Evolutionary conservation across 2,113 vertebrate species (phyloP).

Genomic region (Circaetus gallicus): DNA sequence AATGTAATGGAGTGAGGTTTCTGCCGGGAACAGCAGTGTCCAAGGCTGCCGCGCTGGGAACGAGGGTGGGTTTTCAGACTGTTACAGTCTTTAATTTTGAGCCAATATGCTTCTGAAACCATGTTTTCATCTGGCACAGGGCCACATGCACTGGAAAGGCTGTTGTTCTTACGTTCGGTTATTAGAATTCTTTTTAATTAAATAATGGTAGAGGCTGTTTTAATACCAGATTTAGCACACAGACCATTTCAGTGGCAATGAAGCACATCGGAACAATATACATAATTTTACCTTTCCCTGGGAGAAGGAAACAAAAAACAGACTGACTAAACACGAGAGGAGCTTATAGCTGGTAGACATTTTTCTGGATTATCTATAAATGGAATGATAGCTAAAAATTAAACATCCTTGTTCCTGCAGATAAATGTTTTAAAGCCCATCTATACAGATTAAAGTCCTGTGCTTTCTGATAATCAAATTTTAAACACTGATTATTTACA

Average conservation of each 20-base stretch:
- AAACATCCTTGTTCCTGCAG: slow-evolving; percentile 24
- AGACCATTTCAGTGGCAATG: background rate
- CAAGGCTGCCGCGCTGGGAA: background rate
- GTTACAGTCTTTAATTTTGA: background rate
- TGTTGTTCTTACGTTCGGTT: background rate
- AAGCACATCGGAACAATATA: background rate
- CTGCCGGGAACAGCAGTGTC: background rate
- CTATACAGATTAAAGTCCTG: background rate
- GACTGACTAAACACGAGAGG: background rate
- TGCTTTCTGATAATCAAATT: background rate
- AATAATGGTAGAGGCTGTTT: slow-evolving; percentile 13
- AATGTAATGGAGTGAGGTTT: background rate
- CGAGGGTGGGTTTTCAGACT: background rate
- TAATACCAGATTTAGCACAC: background rate
- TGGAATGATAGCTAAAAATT: background rate
- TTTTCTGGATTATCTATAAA: slow-evolving; percentile 19
- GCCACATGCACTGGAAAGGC: background rate
- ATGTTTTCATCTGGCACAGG: background rate
- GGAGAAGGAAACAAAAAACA: background rate
- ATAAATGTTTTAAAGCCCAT: background rate
- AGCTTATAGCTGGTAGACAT: background rate
- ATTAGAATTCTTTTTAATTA: slow-evolving; percentile 26
- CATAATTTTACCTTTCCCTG: background rate
- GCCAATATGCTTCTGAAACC: background rate
- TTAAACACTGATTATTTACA: background rate